Base-by-base conservation (phyloP, 1,140 invertebrate species). In the Epicauta chinensis region DNA sequence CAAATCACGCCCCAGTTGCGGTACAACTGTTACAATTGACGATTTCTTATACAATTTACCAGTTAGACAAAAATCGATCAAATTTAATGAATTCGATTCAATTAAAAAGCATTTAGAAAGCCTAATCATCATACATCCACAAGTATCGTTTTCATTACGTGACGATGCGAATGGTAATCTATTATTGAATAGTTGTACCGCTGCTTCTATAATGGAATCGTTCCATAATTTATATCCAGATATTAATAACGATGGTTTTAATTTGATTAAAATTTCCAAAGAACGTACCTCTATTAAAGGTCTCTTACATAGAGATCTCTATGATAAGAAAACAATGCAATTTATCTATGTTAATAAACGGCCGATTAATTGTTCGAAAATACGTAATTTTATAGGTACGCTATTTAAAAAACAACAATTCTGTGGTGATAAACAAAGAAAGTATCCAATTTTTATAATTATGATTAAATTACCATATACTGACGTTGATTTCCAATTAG, bases 301-400 rank as follows among this genome's bases (percentile, higher is more conserved):
- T 2, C 76, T 75, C 53, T 72, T 85, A 34, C 71, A 74, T 39
- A 78, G 71, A 55, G 70, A 73, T 41, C 56, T 68, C 34, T 62
- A 65, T 36, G 49, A 63, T 29, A 65, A 65, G 42, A 79, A 74
- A 47, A 68, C 74, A 49, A 63, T 76, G 13, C 80, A 82, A 60
- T 81, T 79, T 69, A 69, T 85, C 11, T 84, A 76, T 68, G 69
- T 85, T 2, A 85, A 85, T 69, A 77, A 76, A 54, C 67, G 77
- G 59, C 69, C 75, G 38, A 66, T 83, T n/a, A 53, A 70, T 34
- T 74, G 75, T 45, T 72, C 70, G 35, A 74, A 75, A 63, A 52
- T 80, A 15, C 77, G 78, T 58, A 77, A 75, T 60, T 62, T 76
- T 17, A 52, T 81, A 11, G 30, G 35, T 56, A 59, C 70, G 9